Conservation (phyloP, 92 coral and sea anemone genomes). For the Bergia puertoricense region DNA sequence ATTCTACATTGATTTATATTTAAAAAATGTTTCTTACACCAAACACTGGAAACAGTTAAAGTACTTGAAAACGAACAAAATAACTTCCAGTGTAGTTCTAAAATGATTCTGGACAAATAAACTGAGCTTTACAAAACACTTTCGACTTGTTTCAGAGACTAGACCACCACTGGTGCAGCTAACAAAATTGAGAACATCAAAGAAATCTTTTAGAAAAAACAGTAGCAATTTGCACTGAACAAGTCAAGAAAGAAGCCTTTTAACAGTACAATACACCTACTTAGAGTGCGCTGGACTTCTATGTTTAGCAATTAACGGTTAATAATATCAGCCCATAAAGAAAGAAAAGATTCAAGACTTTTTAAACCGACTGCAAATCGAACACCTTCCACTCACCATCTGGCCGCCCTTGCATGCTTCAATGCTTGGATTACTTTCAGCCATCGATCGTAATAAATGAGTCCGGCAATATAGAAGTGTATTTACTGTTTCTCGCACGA, state of each 20-base stretch:
- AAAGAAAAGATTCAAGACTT: not conserved
- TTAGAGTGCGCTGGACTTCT: not conserved
- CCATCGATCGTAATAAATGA: constrained; percentile 10
- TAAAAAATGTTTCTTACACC: not conserved
- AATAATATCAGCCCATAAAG: not conserved
- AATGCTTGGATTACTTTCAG: constrained; percentile 1
- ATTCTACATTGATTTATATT: not conserved
- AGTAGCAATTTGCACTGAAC: not conserved
- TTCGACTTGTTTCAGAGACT: not conserved
- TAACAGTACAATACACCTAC: not conserved
- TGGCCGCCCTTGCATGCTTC: not conserved
- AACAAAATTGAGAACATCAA: not conserved
- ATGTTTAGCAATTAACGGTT: not conserved
- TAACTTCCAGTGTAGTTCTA: not conserved
- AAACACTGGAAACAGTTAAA: not conserved
- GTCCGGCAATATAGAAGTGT: not conserved
- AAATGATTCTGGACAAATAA: not conserved
- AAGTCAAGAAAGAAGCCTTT: not conserved
- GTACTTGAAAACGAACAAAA: not conserved
- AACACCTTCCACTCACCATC: constrained; percentile 21
- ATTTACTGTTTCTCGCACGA: not conserved
- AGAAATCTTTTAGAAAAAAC: not conserved
- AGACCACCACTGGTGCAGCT: not conserved
- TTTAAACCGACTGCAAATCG: not conserved
- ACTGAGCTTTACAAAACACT: not conserved